Conservation (phyloP, 1,140 invertebrate species). For the Drosophila nigromelanica region DNA sequence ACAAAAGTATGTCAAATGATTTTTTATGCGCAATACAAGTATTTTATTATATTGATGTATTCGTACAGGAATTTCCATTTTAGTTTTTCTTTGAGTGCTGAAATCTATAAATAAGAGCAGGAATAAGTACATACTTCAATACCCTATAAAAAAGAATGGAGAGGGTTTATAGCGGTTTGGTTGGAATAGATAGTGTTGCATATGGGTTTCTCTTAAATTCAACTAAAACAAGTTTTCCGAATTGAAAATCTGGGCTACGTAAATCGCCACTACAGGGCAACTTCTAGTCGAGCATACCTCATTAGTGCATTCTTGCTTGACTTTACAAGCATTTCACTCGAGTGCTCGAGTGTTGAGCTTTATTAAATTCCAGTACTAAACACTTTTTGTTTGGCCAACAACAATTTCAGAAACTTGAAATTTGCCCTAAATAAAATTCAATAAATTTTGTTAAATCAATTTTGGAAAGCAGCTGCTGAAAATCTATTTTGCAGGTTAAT, state of each 20-base stretch:
- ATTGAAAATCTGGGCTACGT: too few relatives aligned
- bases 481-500: constrained; percentile 58
- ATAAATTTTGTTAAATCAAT: constrained; percentile 21
- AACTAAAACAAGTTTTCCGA: too few relatives aligned
- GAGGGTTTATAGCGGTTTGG: too few relatives aligned
- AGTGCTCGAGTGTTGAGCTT: constrained; percentile 1
- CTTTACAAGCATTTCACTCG: neutral
- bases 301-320: neutral
- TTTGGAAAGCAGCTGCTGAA: constrained; percentile 16
- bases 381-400: constrained; percentile 1
- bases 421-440: constrained; percentile 10
- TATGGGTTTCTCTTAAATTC: too few relatives aligned
- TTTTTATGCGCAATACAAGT: neutral
- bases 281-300: neutral
- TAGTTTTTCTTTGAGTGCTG: neutral
- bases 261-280: neutral
- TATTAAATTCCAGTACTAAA: constrained; percentile 16
- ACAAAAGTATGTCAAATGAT: neutral
- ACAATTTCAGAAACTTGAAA: constrained; percentile 4
- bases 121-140: neutral
- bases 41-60: neutral
- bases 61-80: neutral
- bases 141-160: neutral
- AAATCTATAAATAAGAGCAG: neutral
- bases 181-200: too few relatives aligned